phyloP scores from a whole-genome alignment of 2,888 invertebrate genomes.

The Autographa gamma region DNA sequence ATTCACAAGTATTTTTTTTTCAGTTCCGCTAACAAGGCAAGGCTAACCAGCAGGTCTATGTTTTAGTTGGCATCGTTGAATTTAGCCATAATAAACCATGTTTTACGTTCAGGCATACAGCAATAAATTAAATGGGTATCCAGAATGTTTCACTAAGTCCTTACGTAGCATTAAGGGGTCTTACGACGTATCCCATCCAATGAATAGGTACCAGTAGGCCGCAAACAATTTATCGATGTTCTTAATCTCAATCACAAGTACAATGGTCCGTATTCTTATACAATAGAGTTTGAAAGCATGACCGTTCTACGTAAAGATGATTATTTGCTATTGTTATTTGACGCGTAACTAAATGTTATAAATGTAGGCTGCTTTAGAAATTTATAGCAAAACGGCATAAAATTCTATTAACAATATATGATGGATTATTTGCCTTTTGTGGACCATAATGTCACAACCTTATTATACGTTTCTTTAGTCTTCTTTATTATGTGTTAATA shows the following conservation, averaged over 20 bases:
- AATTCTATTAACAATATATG: not conserved
- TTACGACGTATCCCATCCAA: slow-evolving; percentile 1
- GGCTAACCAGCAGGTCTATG: not conserved
- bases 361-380: not conserved
- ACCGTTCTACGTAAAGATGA: slow-evolving; percentile 13
- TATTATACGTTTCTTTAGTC: not conserved
- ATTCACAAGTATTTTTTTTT: no score
- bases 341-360: slow-evolving; percentile 12
- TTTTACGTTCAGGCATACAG: not conserved
- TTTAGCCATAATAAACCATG: not conserved
- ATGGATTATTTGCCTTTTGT: not conserved
- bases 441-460: not conserved
- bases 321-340: slow-evolving; percentile 29
- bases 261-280: slow-evolving; percentile 27
- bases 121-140: not conserved
- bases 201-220: not conserved
- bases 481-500: not conserved
- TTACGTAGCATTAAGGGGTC: slow-evolving; percentile 7
- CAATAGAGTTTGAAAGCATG: slow-evolving; percentile 22
- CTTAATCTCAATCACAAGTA: slow-evolving; percentile 27
- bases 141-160: slow-evolving; percentile 30
- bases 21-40: no score
- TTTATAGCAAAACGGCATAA: slow-evolving; percentile 4
- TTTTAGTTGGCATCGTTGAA: not conserved
- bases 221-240: slow-evolving; percentile 31